Base-by-base conservation (phyloP, 2,888 invertebrate genomes). In the Ceriagrion tenellum region DNA sequence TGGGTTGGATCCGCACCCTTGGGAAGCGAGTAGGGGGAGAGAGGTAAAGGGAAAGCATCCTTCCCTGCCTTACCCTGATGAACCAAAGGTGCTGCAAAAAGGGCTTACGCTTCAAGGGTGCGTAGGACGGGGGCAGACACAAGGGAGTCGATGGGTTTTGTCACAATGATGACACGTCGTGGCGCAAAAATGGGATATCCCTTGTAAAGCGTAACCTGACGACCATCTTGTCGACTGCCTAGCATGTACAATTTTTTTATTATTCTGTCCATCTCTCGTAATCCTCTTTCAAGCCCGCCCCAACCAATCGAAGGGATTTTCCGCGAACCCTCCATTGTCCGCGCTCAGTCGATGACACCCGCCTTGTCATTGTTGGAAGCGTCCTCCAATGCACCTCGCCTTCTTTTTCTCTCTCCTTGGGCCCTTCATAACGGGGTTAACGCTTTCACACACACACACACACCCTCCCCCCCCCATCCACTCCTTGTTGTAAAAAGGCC, bases 181-280 rank as follows among this genome's bases (percentile, higher is more conserved):
- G 81, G 81, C 81, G 81, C 16, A 81, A 35, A 81, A 81, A 81
- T 35, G 81, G 81, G 81, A 35, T 13, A 23, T 35, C 81, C 30
- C 81, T 26, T 35, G 69, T 26, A 8, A 47, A 26, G 26, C 35
- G 81, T 81, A 81, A 81, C 81, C 81, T 35, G 81, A 81, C 81
- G 81, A 81, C 35, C 81, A 81, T 81, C 81, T 81, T 81, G 81
- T 81, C 81, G 26, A 81, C 69, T 69, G n/a, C 69, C n/a, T 69
- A 35, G 35, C 16, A 35, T 59, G 59, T 81, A 18, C n/a, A 81
- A 30, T 69, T 81, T 81, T 81, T 81, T 81, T 30, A 30, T 81
- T 35, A 81, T 35, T 16, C 81, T 35, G 81, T 26, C 81, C 47
- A 47, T 47, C 81, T 13, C 35, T 81, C 81, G 35, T 81, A 81